Evolutionary conservation across 2,797 vertebrate genomes (phyloP).

Genomic region (Decapterus maruadsi): DNA sequence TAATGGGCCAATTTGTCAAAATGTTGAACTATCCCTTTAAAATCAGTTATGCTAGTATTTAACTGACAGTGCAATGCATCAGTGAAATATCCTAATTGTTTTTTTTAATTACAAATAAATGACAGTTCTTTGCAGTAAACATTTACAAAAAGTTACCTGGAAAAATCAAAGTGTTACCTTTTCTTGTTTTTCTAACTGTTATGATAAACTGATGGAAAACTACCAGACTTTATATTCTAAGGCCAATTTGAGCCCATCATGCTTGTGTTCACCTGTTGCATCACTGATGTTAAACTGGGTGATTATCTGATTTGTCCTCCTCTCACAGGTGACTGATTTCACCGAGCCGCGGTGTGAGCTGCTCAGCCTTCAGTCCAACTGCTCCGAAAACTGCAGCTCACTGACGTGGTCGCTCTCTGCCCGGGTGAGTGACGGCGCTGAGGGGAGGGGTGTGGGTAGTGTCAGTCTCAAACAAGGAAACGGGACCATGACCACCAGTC

Average conservation of each 20-base stretch:
- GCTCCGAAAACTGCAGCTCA: constrained; percentile 56
- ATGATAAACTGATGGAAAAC: background rate
- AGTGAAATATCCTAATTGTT: background rate
- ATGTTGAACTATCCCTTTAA: no score
- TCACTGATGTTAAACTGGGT: background rate
- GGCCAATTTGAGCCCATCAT: background rate
- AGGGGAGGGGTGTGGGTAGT: constrained; percentile 56
- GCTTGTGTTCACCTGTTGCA: background rate
- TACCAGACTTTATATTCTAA: background rate
- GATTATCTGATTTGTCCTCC: no score
- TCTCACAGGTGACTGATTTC: constrained; percentile 71
- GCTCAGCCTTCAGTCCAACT: constrained; percentile 50
- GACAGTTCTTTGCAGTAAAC: background rate
- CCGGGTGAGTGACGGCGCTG: constrained; percentile 56
- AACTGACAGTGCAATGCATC: no score
- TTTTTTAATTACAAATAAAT: background rate
- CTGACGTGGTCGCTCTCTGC: constrained; percentile 54
- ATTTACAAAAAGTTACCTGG: no score
- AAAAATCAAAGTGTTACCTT: no score
- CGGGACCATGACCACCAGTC: constrained; percentile 63
- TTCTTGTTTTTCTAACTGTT: background rate
- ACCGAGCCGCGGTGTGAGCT: constrained; percentile 58
- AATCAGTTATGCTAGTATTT: no score
- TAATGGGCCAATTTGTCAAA: no score
- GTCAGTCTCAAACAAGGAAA: constrained; percentile 60